Conservation (phyloP, 2,797 vertebrate species). For the Paedocypris micromegethes region DNA sequence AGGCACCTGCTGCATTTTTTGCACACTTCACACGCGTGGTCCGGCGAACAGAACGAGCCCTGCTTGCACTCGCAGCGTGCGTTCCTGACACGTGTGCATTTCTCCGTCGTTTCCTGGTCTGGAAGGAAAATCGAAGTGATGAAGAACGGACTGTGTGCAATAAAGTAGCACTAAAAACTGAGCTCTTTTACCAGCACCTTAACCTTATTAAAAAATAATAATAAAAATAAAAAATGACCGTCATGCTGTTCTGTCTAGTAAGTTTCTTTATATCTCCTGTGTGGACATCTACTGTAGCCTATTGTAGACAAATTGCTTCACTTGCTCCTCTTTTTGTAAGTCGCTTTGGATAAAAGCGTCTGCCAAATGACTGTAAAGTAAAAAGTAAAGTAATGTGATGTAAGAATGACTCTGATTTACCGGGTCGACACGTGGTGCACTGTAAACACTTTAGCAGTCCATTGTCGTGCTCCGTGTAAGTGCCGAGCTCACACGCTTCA, state of each 20-base stretch:
- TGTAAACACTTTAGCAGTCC: slow-evolving; percentile 50
- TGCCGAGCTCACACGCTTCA: slow-evolving; percentile 52
- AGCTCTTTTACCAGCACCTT: too few species aligned
- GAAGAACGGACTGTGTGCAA: slow-evolving; percentile 21
- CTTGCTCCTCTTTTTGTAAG: too few species aligned
- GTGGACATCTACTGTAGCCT: too few species aligned
- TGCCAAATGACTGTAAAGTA: too few species aligned
- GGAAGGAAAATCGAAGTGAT: slow-evolving; percentile 28
- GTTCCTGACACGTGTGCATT: slow-evolving; percentile 53
- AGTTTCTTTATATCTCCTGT: too few species aligned
- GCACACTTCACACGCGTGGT: slow-evolving; percentile 70
- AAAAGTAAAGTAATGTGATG: too few species aligned
- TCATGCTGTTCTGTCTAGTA: too few species aligned
- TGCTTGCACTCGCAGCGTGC: slow-evolving; percentile 59
- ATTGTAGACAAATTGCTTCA: too few species aligned
- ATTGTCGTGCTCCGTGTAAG: slow-evolving; percentile 54
- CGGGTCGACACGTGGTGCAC: slow-evolving; percentile 60
- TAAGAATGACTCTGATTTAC: slow-evolving; percentile 47
- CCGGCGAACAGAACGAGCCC: slow-evolving; percentile 59
- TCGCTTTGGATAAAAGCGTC: too few species aligned
- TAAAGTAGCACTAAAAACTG: not conserved
- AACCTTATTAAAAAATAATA: too few species aligned
- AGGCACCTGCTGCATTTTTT: slow-evolving; percentile 64
- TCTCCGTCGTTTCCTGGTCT: slow-evolving; percentile 57
- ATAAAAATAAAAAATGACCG: too few species aligned